Base-by-base conservation (phyloP, 2,797 vertebrate species). In the Myotis myotis region DNA sequence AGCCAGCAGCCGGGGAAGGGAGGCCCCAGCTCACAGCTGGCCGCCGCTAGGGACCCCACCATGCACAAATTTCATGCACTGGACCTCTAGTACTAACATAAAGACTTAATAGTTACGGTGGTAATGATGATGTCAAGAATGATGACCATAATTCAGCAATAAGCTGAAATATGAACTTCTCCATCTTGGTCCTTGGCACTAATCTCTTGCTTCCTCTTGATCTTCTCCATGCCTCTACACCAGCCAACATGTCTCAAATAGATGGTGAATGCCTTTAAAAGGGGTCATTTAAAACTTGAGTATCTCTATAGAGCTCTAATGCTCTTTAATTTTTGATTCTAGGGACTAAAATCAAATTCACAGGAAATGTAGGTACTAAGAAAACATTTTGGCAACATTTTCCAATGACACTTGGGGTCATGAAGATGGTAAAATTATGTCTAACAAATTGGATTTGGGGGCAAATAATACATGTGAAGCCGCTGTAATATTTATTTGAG, bases 361-460 rank as follows among this genome's bases (percentile, higher is more conserved):
- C 68, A 95, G 89, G 36, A 94, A 84, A 80, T 36, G 5, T 19
- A 85, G 44, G 51, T 78, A 28, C 68, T 47, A 57, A 89, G 82
- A 71, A 86, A 86, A 87, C 2, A 78, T 53, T 89, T 83, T 83
- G 36, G 30, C 53, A 74, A 13, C 60, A 60, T 89, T 87, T 97
- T 75, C 81, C 25, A 89, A 70, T 12, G 71, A 76, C 47, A 83
- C 28, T 47, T 57, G 47, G n/a, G 44, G 15, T 20, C 51, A 22
- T 68, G 78, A 88, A 87, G n/a, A 72, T 51, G 66, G 41, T 64
- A 11, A 89, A 84, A 84, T 92, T 82, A 62, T 70, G 90, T 94
- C 20, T 33, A 53, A 83, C 41, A 90, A 71, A 62, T 44, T 81
- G 41, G 30, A 41, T 33, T 80, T 93, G 70, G 51, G 75, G n/a